Evolutionary conservation across 2,113 vertebrate genomes (phyloP), one percentile per base, ranked within the genome.

Genomic region (Tamias sibiricus): DNA sequence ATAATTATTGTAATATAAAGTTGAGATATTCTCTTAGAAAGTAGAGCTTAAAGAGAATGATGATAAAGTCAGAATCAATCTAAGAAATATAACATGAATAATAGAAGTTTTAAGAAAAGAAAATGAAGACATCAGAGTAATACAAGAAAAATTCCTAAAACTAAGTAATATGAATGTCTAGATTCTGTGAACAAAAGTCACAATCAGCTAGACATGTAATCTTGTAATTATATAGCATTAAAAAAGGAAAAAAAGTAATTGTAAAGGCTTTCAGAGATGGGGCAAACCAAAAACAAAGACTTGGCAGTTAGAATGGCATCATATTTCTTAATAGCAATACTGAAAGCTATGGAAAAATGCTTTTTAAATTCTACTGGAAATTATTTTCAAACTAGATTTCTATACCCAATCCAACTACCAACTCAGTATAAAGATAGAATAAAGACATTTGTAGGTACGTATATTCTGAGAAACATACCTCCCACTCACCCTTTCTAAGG

Each of bases 131-230:
- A 80, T 75, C 30, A 93, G 32, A 90, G 26, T 75, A 74, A 92
- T 59, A 81, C 47, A 91, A 68, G 57, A 86, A 96, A 90, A 86
- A 82, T 87, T 90, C 37, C 75, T 90, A 64, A 42, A 95, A 81
- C 74, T 69, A 76, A 86, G 54, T 71, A 92, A 49, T 40, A 42
- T 44, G 44, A 94, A 40, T 92, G 85, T 52, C 40, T 26, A 86
- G 47, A 96, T 28, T 86, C 66, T 81, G 19, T 86, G 64, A 89
- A 84, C 69, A 91, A 87, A 86, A 79, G 64, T 74, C 75, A 83
- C 42, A 69, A 72, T 64, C 54, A 85, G 26, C 79, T 72, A 49
- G 40, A 28, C 79, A 88, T 71, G 19, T 72, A 69, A 94, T 74
- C 47, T 75, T 91, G 62, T 74, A 92, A 71, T 84, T 64, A 88